Conservation (phyloP, 2,797 vertebrate genomes). For the Hafferia zeledoni region DNA sequence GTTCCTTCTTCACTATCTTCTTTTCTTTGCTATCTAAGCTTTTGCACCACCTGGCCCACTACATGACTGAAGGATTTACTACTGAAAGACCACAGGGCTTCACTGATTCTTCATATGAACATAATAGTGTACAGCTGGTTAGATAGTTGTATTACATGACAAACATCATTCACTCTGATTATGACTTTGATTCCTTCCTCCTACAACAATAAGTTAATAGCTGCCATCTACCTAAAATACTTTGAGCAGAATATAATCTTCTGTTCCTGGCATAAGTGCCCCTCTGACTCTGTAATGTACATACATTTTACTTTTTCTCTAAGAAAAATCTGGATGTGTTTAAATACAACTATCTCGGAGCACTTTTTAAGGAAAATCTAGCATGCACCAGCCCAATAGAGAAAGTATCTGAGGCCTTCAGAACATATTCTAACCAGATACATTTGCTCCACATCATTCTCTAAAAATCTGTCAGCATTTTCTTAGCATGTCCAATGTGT, state of each 20-base stretch:
- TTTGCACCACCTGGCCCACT: not conserved
- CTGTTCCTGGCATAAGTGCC: conserved; percentile 51
- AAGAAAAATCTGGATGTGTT: conserved; percentile 18
- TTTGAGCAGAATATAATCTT: conserved; percentile 45
- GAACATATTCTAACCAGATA: not conserved
- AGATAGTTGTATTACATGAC: conserved; percentile 7
- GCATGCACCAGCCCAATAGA: not conserved
- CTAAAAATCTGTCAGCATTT: not conserved
- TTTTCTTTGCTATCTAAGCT: not conserved
- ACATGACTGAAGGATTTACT: not conserved
- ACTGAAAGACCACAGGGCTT: not conserved
- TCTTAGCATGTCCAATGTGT: not conserved
- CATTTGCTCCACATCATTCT: not conserved
- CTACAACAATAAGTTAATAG: conserved; percentile 60
- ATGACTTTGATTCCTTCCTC: conserved; percentile 56
- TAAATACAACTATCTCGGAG: conserved; percentile 20
- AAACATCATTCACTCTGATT: conserved; percentile 34
- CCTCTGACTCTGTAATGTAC: conserved; percentile 18
- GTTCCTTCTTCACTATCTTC: not conserved
- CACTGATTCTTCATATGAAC: not conserved
- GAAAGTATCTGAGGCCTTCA: not conserved
- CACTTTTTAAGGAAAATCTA: not conserved
- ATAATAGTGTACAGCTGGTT: not conserved
- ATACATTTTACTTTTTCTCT: not conserved
- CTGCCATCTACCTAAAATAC: conserved; percentile 55